Evolutionary conservation across 1,140 invertebrate genomes (phyloP).

Genomic region (Aphidius gifuensis): DNA sequence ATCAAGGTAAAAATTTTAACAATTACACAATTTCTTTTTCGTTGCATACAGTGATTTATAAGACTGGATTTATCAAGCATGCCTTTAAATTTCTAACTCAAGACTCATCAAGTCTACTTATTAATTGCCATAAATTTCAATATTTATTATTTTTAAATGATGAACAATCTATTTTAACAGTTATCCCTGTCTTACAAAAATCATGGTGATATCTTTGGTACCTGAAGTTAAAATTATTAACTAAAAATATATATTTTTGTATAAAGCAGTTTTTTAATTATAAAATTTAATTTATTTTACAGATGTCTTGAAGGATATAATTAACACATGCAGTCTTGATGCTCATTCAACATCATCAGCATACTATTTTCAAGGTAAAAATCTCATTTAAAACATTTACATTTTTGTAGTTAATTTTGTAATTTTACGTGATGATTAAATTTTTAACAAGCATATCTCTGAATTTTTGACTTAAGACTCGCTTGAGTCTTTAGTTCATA

Average conservation of each 20-base stretch:
- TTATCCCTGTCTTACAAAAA: slow-evolving; percentile 46
- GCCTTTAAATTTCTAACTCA: too few relatives aligned
- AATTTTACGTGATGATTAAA: slow-evolving; percentile 22
- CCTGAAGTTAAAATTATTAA: slow-evolving; percentile 26
- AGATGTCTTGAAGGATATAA: neutral
- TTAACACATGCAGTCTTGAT: neutral
- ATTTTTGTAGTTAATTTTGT: neutral
- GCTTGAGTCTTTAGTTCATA: neutral
- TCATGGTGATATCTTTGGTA: slow-evolving; percentile 33
- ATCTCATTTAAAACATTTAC: neutral
- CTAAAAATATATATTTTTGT: neutral
- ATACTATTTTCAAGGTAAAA: slow-evolving; percentile 19
- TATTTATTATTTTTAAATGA: slow-evolving; percentile 26
- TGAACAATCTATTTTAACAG: slow-evolving; percentile 32
- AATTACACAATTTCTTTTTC: too few relatives aligned
- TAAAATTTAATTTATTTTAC: neutral
- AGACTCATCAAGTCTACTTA: too few relatives aligned
- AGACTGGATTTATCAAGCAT: too few relatives aligned
- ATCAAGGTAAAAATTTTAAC: too few relatives aligned
- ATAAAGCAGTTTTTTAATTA: neutral
- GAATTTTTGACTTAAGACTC: slow-evolving; percentile 15
- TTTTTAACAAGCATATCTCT: slow-evolving; percentile 43
- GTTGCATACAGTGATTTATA: too few relatives aligned
- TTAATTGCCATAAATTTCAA: too few relatives aligned
- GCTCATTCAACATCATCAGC: neutral